Evolutionary conservation across 2,888 invertebrate genomes (phyloP).

Genomic region (Andrena trimmerana): DNA sequence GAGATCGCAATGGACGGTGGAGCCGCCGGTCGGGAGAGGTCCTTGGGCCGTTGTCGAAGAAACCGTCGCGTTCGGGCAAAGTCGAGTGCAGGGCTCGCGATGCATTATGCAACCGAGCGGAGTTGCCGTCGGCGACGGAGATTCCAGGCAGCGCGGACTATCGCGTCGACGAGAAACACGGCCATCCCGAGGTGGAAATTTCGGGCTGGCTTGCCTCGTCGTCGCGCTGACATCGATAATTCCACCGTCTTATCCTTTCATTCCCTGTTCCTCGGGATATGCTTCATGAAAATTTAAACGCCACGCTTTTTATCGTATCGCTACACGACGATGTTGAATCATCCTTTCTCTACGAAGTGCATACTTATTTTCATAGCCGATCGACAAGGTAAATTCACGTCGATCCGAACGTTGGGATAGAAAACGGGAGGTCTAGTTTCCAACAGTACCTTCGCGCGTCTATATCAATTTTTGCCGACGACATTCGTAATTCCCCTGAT

Average conservation of each 20-base stretch:
- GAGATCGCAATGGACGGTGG: slow-evolving; percentile 43
- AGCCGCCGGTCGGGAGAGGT: slow-evolving; percentile 45
- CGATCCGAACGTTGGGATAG: not conserved
- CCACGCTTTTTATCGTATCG: not conserved
- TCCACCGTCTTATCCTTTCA: not conserved
- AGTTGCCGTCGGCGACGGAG: slow-evolving; percentile 34
- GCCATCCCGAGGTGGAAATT: slow-evolving; percentile 25
- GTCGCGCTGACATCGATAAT: slow-evolving; percentile 12
- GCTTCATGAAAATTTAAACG: slow-evolving; percentile 7
- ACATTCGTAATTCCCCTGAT: not conserved
- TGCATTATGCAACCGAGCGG: slow-evolving; percentile 61
- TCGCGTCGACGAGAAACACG: slow-evolving; percentile 13
- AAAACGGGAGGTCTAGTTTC: not conserved
- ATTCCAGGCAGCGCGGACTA: slow-evolving; percentile 24
- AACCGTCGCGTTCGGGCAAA: slow-evolving; percentile 49
- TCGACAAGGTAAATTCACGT: not conserved
- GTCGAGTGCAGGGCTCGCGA: slow-evolving; percentile 55
- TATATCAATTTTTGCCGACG: not conserved
- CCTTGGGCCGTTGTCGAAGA: slow-evolving; percentile 61
- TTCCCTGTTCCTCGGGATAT: not conserved
- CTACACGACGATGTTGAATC: not conserved
- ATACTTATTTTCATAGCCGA: not conserved
- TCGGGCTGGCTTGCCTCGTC: not conserved
- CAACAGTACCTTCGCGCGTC: not conserved
- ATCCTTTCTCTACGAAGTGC: no score